A percentile compares a stretch with the other conserved stretches of the same genome.
Conservation (phyloP, 2,113 vertebrate species). For the Falco punctatus region DNA sequence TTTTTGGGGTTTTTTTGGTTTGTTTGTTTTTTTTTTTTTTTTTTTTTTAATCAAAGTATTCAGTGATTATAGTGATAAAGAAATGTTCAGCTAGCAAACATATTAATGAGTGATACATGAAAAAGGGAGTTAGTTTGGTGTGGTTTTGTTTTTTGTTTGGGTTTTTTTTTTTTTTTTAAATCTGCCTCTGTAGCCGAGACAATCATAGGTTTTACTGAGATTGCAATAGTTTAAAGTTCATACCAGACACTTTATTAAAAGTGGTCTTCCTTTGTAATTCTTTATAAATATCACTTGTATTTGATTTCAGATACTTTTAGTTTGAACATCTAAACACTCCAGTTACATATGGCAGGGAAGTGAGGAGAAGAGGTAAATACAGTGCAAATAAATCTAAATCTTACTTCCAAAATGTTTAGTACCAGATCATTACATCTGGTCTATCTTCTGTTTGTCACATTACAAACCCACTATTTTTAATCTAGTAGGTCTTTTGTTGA, state of each 20-base stretch:
- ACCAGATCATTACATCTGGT: not conserved
- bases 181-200: not conserved
- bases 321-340: not conserved
- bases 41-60: not conserved
- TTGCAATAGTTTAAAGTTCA: not conserved
- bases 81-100: not conserved
- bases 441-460: not conserved
- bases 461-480: not conserved
- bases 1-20: too few relatives aligned
- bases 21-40: too few relatives aligned
- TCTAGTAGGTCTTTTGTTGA: not conserved
- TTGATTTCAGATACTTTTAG: not conserved
- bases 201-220: not conserved
- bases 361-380: not conserved
- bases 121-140: not conserved
- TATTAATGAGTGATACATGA: not conserved
- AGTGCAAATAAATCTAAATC: not conserved
- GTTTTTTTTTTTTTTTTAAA: not conserved
- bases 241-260: not conserved
- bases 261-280: not conserved
- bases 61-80: not conserved
- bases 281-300: not conserved
- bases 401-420: not conserved
- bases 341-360: not conserved
- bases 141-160: too few relatives aligned